Evolutionary conservation across 2,888 invertebrate species (phyloP).

Genomic region (Plagodis dolabraria): DNA sequence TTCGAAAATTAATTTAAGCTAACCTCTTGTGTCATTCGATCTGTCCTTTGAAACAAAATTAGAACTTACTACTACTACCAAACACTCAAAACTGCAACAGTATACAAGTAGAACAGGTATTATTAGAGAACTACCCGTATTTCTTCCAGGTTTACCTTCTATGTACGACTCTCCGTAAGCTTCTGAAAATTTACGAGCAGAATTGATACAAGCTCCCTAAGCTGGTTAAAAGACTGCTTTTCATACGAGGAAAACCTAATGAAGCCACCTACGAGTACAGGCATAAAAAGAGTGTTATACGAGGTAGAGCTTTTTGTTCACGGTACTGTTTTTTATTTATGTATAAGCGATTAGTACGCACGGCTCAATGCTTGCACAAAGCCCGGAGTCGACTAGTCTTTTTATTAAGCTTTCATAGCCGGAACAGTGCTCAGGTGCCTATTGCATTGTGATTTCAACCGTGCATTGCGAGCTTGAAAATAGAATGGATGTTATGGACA

Average conservation of each 20-base stretch:
- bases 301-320: constrained; percentile 1
- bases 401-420: constrained; percentile 52
- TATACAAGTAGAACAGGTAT: not conserved
- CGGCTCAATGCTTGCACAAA: constrained; percentile 68
- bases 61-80: too few relatives aligned
- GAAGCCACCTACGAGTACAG: constrained; percentile 7
- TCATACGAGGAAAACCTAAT: constrained; percentile 23
- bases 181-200: constrained; percentile 16
- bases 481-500: constrained; percentile 19
- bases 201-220: constrained; percentile 2
- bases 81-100: not conserved
- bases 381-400: constrained; percentile 53
- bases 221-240: constrained; percentile 13
- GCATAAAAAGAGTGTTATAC: constrained; percentile 12
- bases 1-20: too few relatives aligned
- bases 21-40: too few relatives aligned
- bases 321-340: constrained; percentile 51
- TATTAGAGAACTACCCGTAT: constrained; percentile 1
- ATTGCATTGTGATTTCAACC: constrained; percentile 57
- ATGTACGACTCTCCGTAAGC: constrained; percentile 13
- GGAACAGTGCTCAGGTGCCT: constrained; percentile 22
- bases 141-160: constrained; percentile 8
- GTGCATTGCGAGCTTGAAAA: constrained; percentile 50
- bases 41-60: not conserved
- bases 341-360: constrained; percentile 63